Evolutionary conservation across 1,140 invertebrate genomes (phyloP).

Genomic region (Neelides sp.): DNA sequence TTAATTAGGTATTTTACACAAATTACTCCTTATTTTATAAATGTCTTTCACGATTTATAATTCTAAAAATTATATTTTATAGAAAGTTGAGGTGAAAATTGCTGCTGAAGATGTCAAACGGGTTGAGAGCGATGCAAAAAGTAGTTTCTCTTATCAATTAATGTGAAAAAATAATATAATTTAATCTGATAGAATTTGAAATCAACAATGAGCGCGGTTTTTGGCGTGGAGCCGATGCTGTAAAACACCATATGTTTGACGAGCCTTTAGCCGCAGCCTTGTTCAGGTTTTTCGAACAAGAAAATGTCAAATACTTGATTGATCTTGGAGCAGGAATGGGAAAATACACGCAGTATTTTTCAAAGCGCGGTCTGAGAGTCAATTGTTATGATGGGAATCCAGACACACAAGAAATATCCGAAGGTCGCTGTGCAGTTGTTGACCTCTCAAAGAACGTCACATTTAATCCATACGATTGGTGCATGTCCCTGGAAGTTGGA

Average conservation of each 20-base stretch:
- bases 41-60: too few species aligned
- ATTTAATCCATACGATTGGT: constrained; percentile 9
- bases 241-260: background rate
- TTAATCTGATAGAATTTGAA: too few species aligned
- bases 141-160: too few species aligned
- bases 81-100: too few species aligned
- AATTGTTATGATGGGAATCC: constrained; percentile 9
- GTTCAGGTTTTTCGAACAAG: background rate
- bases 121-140: too few species aligned
- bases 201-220: too few species aligned
- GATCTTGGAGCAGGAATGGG: constrained; percentile 6
- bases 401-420: background rate
- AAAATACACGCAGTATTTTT: background rate
- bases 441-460: background rate
- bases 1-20: too few species aligned
- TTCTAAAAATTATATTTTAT: too few species aligned
- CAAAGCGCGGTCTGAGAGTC: background rate
- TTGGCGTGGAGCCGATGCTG: background rate
- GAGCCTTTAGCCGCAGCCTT: background rate
- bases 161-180: too few species aligned
- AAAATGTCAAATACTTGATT: background rate
- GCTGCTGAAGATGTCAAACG: too few species aligned
- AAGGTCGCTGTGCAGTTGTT: background rate
- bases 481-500: constrained; percentile 13
- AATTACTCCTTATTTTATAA: too few species aligned